Percentiles rank a stretch among this genome's conserved stretches.
Evolutionary conservation across 2,113 vertebrate species (phyloP).

Genomic region (Ammospiza nelsoni): DNA sequence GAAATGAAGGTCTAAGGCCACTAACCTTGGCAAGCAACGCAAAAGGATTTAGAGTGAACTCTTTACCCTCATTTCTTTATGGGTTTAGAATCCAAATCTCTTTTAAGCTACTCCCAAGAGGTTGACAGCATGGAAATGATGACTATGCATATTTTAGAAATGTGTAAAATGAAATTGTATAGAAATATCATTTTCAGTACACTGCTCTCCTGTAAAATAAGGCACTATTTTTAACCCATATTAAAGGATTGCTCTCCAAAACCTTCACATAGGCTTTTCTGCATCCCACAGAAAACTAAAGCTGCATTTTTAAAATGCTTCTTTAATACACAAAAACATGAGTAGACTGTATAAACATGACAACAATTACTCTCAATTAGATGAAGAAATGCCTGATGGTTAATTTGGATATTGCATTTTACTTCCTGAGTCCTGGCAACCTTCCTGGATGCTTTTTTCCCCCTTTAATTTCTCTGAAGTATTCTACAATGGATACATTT

Average conservation of each 20-base stretch:
- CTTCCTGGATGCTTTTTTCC: not conserved
- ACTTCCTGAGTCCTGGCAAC: not conserved
- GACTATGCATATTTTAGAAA: not conserved
- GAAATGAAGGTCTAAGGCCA: not conserved
- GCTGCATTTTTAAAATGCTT: not conserved
- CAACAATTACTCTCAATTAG: not conserved
- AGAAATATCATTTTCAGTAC: not conserved
- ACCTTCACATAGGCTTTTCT: not conserved
- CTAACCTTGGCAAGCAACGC: not conserved
- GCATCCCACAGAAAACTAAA: not conserved
- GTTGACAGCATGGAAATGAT: not conserved
- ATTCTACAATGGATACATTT: not conserved
- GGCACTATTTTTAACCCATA: not conserved
- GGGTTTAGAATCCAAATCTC: conserved; percentile 4
- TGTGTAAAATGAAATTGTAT: not conserved
- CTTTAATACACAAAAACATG: not conserved
- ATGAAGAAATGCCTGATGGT: not conserved
- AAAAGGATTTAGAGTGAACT: conserved; percentile 10
- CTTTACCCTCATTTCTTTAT: not conserved
- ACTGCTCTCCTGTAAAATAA: not conserved
- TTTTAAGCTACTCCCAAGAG: not conserved
- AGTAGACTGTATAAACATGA: not conserved
- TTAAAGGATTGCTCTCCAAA: not conserved
- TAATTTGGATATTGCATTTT: not conserved
- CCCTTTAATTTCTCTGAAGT: not conserved